Conservation (phyloP, 2,797 vertebrate genomes). For the Gymnothorax javanicus region DNA sequence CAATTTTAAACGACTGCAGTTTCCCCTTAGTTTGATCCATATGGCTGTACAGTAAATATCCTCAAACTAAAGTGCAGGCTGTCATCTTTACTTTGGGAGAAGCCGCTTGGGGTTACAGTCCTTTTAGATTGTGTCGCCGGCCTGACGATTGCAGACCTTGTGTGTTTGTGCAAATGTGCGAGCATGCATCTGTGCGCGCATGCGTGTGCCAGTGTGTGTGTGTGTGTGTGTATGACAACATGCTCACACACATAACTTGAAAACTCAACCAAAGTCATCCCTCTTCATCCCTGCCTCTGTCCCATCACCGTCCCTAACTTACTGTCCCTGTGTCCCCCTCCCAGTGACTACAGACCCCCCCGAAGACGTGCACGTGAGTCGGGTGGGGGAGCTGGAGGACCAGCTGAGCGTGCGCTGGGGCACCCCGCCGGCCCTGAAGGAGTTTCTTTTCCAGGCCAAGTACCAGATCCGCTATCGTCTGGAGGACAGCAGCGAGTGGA, state of each 20-base stretch:
- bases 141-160: neutral
- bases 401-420: slow-evolving; percentile 85
- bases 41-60: too few species aligned
- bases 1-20: too few species aligned
- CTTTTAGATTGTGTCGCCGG: too few species aligned
- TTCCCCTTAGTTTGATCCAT: too few species aligned
- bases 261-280: neutral
- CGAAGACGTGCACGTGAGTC: slow-evolving; percentile 77
- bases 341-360: slow-evolving; percentile 85
- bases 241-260: neutral
- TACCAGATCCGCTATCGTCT: slow-evolving; percentile 87
- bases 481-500: slow-evolving; percentile 85
- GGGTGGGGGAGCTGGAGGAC: slow-evolving; percentile 84
- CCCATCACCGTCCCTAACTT: neutral
- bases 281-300: neutral
- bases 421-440: slow-evolving; percentile 81
- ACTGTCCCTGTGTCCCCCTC: neutral
- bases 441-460: slow-evolving; percentile 87
- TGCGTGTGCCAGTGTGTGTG: neutral
- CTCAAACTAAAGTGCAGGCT: too few species aligned
- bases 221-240: slow-evolving; percentile 37
- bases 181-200: slow-evolving; percentile 13
- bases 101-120: too few species aligned
- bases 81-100: too few species aligned
- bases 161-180: neutral